Evolutionary conservation across 2,113 vertebrate genomes (phyloP).

Genomic region (Mesoclemmys tuberculata): DNA sequence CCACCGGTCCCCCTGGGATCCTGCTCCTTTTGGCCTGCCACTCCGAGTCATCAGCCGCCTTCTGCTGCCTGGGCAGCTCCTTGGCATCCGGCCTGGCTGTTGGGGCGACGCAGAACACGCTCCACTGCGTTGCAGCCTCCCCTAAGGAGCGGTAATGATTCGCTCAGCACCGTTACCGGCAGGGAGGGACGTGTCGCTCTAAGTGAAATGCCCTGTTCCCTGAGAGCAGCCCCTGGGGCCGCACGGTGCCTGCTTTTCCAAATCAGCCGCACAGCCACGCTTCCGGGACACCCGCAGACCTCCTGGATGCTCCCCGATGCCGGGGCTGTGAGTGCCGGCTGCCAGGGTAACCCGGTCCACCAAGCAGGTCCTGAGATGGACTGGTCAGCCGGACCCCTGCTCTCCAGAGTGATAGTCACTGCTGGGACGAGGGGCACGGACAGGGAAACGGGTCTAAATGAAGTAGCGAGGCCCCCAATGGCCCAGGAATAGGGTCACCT

Average conservation of each 20-base stretch:
- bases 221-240: neutral
- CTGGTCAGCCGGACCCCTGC: neutral
- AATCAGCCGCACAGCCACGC: neutral
- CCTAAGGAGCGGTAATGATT: neutral
- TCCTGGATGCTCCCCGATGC: neutral
- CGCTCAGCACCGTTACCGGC: neutral
- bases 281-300: neutral
- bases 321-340: no score
- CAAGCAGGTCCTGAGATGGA: neutral
- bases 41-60: neutral
- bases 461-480: neutral
- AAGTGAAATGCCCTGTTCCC: neutral
- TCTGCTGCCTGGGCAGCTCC: neutral
- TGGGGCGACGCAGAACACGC: neutral
- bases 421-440: neutral
- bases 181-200: neutral
- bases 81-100: neutral
- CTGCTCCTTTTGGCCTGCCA: neutral
- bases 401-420: neutral
- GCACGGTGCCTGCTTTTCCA: neutral
- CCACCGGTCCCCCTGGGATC: no score
- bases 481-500: no score
- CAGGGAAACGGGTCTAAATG: neutral
- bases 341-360: neutral
- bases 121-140: neutral